A percentile compares a stretch with the other conserved stretches of the same genome.
phyloP scores from a whole-genome alignment of 2,113 vertebrate genomes.

The Phoenicopterus ruber region DNA sequence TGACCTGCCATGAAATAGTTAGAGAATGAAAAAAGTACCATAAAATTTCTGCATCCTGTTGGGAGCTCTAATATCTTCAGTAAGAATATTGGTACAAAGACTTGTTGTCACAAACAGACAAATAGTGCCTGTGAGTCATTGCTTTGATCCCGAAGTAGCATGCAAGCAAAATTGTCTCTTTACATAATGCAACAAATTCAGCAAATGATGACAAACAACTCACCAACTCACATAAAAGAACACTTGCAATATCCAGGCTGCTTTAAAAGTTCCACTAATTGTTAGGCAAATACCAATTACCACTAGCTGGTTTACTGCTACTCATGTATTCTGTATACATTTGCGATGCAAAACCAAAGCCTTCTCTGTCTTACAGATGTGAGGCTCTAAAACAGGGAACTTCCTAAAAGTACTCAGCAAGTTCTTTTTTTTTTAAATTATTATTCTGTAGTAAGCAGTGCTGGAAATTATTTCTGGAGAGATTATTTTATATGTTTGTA shows the following conservation, averaged over 20 bases:
- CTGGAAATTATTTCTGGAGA: not conserved
- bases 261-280: not conserved
- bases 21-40: not conserved
- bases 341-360: not conserved
- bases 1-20: slow-evolving; percentile 52
- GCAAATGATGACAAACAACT: not conserved
- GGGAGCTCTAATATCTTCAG: not conserved
- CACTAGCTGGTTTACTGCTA: not conserved
- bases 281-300: not conserved
- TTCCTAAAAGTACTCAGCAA: not conserved
- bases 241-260: not conserved
- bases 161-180: not conserved
- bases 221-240: not conserved
- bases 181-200: not conserved
- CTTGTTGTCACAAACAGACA: slow-evolving; percentile 1
- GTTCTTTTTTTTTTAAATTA: not conserved
- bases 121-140: slow-evolving; percentile 29
- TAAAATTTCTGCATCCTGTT: slow-evolving; percentile 40
- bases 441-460: not conserved
- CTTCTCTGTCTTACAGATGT: not conserved
- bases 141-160: slow-evolving; percentile 36
- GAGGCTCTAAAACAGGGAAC: rapidly evolving
- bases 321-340: not conserved
- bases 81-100: slow-evolving; percentile 23
- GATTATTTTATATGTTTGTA: not conserved